These are phyloP conservation scores for Sanderia malayensis DNA, from an alignment of 30 jellyfish, hydroid and myxozoan genomes.

Conservation along the genomic window DNA sequence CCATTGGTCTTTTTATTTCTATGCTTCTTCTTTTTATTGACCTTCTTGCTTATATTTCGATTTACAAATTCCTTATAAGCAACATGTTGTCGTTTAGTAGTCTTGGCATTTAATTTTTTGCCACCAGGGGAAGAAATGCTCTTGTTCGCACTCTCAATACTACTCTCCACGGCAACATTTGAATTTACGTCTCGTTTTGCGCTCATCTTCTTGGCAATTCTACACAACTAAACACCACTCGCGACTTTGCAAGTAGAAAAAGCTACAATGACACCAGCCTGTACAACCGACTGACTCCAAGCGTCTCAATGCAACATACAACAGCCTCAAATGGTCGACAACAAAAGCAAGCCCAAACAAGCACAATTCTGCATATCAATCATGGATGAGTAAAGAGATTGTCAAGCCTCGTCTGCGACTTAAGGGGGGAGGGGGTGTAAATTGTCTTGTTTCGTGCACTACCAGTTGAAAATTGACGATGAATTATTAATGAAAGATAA, in stretches of 20 bases:
- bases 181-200: conserved; percentile 52
- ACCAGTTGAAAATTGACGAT: background rate
- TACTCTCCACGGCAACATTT: conserved; percentile 15
- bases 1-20: conserved; percentile 32
- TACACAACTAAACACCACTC: too few species aligned
- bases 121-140: background rate
- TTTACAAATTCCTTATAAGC: conserved; percentile 29
- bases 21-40: conserved; percentile 34
- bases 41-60: conserved; percentile 36
- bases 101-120: background rate
- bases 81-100: conserved; percentile 13
- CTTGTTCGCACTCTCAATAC: background rate
- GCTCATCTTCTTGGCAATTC: conserved; percentile 27
- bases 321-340: too few species aligned
- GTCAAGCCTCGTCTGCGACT: too few species aligned
- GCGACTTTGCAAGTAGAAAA: too few species aligned
- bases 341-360: too few species aligned
- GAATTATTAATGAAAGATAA: background rate
- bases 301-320: too few species aligned
- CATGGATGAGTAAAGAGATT: too few species aligned
- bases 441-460: too few species aligned
- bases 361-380: too few species aligned
- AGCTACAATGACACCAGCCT: too few species aligned
- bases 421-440: too few species aligned
- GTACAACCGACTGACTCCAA: too few species aligned